phyloP scores from a whole-genome alignment of 1,140 invertebrate species.

The Neotoxoptera formosana region DNA sequence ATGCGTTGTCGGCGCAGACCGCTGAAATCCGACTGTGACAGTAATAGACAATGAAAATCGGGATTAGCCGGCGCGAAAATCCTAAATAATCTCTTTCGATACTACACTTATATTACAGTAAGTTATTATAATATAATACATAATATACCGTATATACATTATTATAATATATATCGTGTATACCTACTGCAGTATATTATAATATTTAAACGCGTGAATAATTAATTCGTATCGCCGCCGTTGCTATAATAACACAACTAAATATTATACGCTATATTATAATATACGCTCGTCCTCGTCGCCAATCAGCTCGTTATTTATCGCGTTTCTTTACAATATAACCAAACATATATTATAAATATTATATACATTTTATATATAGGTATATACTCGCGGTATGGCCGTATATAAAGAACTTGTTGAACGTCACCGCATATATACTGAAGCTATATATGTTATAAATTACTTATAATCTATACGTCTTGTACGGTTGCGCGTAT shows the following conservation, averaged over 20 bases:
- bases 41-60: not conserved
- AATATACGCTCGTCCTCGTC: not conserved
- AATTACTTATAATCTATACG: not conserved
- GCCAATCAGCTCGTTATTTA: not conserved
- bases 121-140: too few relatives aligned
- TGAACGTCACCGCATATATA: not conserved
- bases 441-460: not conserved
- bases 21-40: not conserved
- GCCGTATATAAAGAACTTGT: not conserved
- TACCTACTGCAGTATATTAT: not conserved
- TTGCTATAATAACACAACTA: not conserved
- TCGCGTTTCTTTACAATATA: not conserved
- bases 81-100: not conserved
- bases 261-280: not conserved
- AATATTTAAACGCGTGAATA: not conserved
- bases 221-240: not conserved
- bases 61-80: not conserved
- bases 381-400: not conserved
- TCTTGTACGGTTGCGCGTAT: not conserved
- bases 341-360: not conserved
- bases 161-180: not conserved
- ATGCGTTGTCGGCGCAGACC: not conserved
- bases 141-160: not conserved
- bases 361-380: not conserved
- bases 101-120: not conserved